These are phyloP conservation scores for Pycnomerus fuliginosus DNA, from an alignment of 2,888 invertebrate species.

Conservation along the genomic window DNA sequence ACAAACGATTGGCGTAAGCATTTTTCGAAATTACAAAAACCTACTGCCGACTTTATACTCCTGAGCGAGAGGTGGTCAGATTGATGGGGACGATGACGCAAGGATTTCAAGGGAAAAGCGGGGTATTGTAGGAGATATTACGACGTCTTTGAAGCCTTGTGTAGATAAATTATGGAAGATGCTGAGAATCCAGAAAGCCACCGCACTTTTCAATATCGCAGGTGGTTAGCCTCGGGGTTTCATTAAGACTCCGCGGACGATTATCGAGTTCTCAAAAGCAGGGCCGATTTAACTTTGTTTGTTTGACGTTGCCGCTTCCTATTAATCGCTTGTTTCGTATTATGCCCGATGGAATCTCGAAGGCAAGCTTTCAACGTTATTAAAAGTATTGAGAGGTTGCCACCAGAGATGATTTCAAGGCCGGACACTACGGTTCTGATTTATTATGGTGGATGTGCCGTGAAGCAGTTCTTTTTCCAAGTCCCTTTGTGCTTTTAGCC, in stretches of 20 bases:
- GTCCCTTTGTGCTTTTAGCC: conserved; percentile 13
- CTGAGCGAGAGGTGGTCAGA: too few relatives aligned
- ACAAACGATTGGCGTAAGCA: too few relatives aligned
- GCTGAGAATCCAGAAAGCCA: too few relatives aligned
- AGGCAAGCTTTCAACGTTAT: conserved; percentile 16
- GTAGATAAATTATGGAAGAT: not conserved
- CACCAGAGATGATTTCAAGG: conserved; percentile 10
- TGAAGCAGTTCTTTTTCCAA: conserved; percentile 15
- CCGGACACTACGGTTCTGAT: conserved; percentile 4
- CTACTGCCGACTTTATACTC: too few relatives aligned
- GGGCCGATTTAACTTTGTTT: not conserved
- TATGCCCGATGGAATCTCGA: too few relatives aligned
- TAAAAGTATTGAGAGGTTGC: conserved; percentile 12
- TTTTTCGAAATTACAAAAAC: too few relatives aligned
- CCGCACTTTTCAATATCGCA: not conserved
- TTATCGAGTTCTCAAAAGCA: not conserved
- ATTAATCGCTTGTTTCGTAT: too few relatives aligned
- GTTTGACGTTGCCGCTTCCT: not conserved
- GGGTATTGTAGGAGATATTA: too few relatives aligned
- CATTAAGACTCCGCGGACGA: not conserved
- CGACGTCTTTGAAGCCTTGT: too few relatives aligned
- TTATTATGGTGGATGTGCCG: conserved; percentile 10
- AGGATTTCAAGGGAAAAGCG: too few relatives aligned
- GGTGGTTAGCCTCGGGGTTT: not conserved
- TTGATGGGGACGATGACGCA: too few relatives aligned